Evolutionary conservation across 30 jellyfish, hydroid and myxozoan species (phyloP).

Genomic region (Chrysaora quinquecirrha): DNA sequence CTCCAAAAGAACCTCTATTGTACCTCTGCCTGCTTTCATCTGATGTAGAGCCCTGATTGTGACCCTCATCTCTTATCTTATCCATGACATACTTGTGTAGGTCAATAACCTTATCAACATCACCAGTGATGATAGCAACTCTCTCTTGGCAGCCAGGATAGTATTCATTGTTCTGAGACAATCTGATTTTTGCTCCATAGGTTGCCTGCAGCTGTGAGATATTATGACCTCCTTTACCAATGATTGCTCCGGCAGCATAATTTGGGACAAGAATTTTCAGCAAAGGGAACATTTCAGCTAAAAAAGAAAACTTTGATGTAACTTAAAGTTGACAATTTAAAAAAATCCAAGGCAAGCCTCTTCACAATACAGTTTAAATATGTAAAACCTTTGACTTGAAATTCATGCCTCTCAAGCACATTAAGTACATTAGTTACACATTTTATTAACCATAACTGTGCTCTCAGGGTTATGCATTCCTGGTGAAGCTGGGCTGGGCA

Average conservation of each 20-base stretch:
- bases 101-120: slow-evolving; percentile 89
- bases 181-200: slow-evolving; percentile 91
- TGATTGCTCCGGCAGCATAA: slow-evolving; percentile 99
- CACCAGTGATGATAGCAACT: slow-evolving; percentile 93
- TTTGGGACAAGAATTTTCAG: slow-evolving; percentile 91
- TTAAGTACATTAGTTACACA: not conserved
- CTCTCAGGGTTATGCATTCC: not conserved
- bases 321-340: not conserved
- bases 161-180: slow-evolving; percentile 92
- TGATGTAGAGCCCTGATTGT: slow-evolving; percentile 47
- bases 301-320: not conserved
- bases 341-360: not conserved
- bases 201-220: slow-evolving; percentile 86
- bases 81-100: slow-evolving; percentile 92
- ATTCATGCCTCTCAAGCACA: not conserved
- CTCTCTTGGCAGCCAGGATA: slow-evolving; percentile 98
- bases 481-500: too few relatives aligned
- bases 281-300: slow-evolving; percentile 78
- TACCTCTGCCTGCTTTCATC: slow-evolving; percentile 53
- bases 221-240: slow-evolving; percentile 95
- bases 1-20: slow-evolving; percentile 11
- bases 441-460: not conserved
- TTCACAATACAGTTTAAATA: not conserved
- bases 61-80: slow-evolving; percentile 86
- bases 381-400: not conserved